Evolutionary conservation across 2,797 vertebrate genomes (phyloP).

Genomic region (Neostethus bicornis): DNA sequence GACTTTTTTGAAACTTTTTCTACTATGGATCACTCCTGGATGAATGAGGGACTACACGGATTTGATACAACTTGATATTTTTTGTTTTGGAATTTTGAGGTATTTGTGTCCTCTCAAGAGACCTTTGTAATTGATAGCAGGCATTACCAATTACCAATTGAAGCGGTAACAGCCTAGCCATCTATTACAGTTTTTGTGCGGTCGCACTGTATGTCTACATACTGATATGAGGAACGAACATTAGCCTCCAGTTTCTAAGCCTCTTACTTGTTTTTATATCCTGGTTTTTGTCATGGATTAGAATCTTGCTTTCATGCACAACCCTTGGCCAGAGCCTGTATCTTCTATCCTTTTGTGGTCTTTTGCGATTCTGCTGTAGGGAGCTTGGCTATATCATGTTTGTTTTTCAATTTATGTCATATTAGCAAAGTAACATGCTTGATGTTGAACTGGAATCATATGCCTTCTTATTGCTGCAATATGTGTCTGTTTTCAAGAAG

Average conservation of each 20-base stretch:
- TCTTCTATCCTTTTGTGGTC: conserved; percentile 5
- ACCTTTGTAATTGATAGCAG: conserved; percentile 3
- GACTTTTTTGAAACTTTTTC: no score
- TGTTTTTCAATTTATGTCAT: conserved; percentile 49
- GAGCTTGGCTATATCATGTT: conserved; percentile 25
- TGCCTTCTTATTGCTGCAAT: conserved; percentile 52
- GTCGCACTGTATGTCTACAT: conserved; percentile 4
- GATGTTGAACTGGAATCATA: conserved; percentile 57
- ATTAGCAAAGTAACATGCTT: conserved; percentile 39
- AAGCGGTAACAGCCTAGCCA: neutral
- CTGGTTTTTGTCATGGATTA: neutral
- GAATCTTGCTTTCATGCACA: neutral
- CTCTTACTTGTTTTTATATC: conserved; percentile 5
- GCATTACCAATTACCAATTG: conserved; percentile 1
- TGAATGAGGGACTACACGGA: no score
- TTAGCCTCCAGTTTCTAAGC: neutral
- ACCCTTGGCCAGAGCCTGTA: neutral
- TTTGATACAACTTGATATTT: conserved; percentile 22
- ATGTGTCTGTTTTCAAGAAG: conserved; percentile 35
- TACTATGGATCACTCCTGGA: no score
- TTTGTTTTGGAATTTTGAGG: conserved; percentile 25
- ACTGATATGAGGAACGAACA: neutral
- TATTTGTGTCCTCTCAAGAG: conserved; percentile 3
- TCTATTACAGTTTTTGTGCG: neutral
- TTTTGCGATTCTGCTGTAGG: conserved; percentile 10